Percentiles rank a stretch among this genome's conserved stretches.
Evolutionary conservation across 2,113 vertebrate species (phyloP).

Genomic region (Columba livia): DNA sequence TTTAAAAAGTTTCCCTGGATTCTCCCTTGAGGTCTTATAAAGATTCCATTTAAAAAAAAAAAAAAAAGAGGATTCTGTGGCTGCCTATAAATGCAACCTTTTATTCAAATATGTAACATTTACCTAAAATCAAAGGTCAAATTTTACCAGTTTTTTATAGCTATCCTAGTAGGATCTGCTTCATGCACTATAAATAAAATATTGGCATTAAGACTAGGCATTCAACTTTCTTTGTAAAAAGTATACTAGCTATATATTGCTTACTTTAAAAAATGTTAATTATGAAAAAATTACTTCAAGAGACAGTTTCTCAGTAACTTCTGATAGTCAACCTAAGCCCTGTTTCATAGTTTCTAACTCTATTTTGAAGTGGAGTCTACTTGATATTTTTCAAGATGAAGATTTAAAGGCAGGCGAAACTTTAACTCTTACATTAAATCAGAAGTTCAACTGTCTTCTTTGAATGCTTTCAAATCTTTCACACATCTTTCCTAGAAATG

Average conservation of each 20-base stretch:
- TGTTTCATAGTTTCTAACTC: background rate
- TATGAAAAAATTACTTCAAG: background rate
- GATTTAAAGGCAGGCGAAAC: background rate
- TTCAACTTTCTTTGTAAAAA: background rate
- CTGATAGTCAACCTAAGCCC: background rate
- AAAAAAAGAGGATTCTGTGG: background rate
- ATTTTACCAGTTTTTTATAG: constrained; percentile 29
- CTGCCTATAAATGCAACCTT: constrained; percentile 37
- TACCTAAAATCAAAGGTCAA: constrained; percentile 49
- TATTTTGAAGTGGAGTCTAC: background rate
- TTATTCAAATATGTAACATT: constrained; percentile 46
- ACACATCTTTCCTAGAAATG: background rate
- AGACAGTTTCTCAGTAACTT: background rate
- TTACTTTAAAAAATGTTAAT: background rate
- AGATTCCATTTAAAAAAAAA: background rate
- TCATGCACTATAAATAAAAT: background rate
- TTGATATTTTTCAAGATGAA: background rate
- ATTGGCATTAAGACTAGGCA: background rate
- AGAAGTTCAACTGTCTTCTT: background rate
- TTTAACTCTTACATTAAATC: background rate
- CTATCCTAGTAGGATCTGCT: background rate
- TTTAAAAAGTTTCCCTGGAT: constrained; percentile 27
- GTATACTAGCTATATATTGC: background rate
- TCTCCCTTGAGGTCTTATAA: background rate
- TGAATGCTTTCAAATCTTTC: background rate